Evolutionary conservation across 2,888 invertebrate genomes (phyloP).

Genomic region (Trissonchulus sp.): DNA sequence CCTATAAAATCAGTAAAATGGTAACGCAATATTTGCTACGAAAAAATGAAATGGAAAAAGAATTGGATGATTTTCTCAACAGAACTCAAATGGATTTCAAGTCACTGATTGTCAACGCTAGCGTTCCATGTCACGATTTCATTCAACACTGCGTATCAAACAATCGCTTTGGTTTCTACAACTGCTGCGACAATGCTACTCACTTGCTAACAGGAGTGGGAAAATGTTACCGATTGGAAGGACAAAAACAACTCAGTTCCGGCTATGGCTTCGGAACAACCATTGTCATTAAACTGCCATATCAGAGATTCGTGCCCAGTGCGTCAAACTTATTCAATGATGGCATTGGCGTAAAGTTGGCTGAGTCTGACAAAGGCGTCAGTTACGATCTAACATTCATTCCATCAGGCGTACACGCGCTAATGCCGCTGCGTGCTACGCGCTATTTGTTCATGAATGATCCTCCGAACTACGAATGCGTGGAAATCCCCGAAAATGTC

Average conservation of each 20-base stretch:
- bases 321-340: constrained; percentile 44
- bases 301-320: constrained; percentile 27
- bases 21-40: too few species aligned
- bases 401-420: constrained; percentile 12
- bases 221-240: constrained; percentile 28
- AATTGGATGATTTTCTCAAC: neutral
- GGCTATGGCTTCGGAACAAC: constrained; percentile 44
- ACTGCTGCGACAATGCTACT: neutral
- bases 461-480: constrained; percentile 29
- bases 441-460: constrained; percentile 30
- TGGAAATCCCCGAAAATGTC: too few species aligned
- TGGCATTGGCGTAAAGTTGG: constrained; percentile 46
- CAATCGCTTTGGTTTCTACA: neutral
- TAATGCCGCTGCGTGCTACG: constrained; percentile 21
- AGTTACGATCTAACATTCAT: constrained; percentile 22
- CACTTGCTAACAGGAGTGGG: constrained; percentile 23
- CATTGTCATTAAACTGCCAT: constrained; percentile 41
- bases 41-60: neutral
- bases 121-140: neutral
- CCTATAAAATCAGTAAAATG: too few species aligned
- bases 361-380: constrained; percentile 35
- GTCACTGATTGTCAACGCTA: neutral
- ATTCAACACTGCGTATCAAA: constrained; percentile 3
- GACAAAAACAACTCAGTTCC: constrained; percentile 27
- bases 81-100: neutral